phyloP scores from a whole-genome alignment of 2,888 invertebrate genomes.

The Lithophane semibrunnea region DNA sequence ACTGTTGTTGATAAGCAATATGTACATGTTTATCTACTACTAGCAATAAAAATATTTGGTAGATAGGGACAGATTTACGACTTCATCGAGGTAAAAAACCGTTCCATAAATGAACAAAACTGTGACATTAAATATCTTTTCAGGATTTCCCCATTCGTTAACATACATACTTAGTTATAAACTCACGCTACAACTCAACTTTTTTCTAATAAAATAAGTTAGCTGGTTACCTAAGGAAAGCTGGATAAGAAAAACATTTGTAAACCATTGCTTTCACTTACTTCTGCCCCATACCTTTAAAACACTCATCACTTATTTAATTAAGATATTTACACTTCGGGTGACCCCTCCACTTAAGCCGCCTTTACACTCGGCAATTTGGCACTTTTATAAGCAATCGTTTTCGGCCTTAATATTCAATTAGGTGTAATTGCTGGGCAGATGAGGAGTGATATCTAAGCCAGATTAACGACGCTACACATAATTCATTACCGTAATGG shows the following conservation, averaged over 20 bases:
- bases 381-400: slow-evolving; percentile 84
- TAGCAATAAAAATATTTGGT: slow-evolving; percentile 51
- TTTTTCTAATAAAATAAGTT: background rate
- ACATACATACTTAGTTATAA: background rate
- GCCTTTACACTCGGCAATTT: slow-evolving; percentile 71
- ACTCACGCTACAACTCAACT: background rate
- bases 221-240: background rate
- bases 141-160: background rate
- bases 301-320: slow-evolving; percentile 22
- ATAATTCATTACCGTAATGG: slow-evolving; percentile 88
- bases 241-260: background rate
- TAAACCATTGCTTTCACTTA: background rate
- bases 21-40: slow-evolving; percentile 44
- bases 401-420: slow-evolving; percentile 85
- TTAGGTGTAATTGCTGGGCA: slow-evolving; percentile 83
- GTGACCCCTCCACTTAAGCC: slow-evolving; percentile 48
- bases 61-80: slow-evolving; percentile 47
- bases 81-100: slow-evolving; percentile 25
- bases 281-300: background rate
- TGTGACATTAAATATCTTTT: slow-evolving; percentile 5
- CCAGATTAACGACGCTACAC: slow-evolving; percentile 81
- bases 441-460: slow-evolving; percentile 81
- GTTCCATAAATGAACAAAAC: background rate
- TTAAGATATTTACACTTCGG: slow-evolving; percentile 27
- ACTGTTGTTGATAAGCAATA: slow-evolving; percentile 37